Conservation (phyloP, 2,888 invertebrate genomes). For the Toxonevra muliebris region DNA sequence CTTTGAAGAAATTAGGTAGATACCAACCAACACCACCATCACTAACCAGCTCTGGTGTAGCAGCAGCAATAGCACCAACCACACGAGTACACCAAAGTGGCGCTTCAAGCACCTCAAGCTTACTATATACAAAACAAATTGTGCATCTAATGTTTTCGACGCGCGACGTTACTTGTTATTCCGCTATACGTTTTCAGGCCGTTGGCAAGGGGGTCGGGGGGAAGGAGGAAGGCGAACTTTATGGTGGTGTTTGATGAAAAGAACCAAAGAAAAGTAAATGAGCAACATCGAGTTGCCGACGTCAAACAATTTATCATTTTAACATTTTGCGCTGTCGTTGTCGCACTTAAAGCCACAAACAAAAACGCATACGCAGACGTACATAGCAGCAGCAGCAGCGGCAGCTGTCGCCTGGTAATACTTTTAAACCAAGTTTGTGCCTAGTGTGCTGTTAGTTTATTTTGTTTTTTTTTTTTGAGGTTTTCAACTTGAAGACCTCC, state of each 20-base stretch:
- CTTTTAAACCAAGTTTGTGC: too few relatives aligned
- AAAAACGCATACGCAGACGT: too few relatives aligned
- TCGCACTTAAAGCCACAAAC: background rate
- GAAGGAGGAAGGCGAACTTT: background rate
- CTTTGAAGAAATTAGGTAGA: background rate
- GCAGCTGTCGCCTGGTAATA: too few relatives aligned
- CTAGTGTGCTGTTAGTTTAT: too few relatives aligned
- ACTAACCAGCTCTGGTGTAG: conserved; percentile 49
- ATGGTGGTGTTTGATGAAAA: background rate
- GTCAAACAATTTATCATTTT: conserved; percentile 56
- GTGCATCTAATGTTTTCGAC: conserved; percentile 33
- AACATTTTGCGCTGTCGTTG: conserved; percentile 22
- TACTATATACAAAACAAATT: conserved; percentile 27
- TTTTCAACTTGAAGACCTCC: too few relatives aligned
- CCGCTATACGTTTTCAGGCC: background rate
- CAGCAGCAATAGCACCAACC: too few relatives aligned
- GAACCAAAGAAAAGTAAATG: conserved; percentile 33
- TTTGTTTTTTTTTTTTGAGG: too few relatives aligned
- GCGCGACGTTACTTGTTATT: conserved; percentile 10
- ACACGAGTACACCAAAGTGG: conserved; percentile 24
- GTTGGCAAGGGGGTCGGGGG: background rate
- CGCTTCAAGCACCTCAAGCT: conserved; percentile 29
- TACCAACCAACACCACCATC: conserved; percentile 33
- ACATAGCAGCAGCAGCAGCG: too few relatives aligned
- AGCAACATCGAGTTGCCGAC: conserved; percentile 47